Evolutionary conservation across 2,888 invertebrate genomes (phyloP), one percentile per base, ranked within the genome.

Genomic region (Syritta pipiens): DNA sequence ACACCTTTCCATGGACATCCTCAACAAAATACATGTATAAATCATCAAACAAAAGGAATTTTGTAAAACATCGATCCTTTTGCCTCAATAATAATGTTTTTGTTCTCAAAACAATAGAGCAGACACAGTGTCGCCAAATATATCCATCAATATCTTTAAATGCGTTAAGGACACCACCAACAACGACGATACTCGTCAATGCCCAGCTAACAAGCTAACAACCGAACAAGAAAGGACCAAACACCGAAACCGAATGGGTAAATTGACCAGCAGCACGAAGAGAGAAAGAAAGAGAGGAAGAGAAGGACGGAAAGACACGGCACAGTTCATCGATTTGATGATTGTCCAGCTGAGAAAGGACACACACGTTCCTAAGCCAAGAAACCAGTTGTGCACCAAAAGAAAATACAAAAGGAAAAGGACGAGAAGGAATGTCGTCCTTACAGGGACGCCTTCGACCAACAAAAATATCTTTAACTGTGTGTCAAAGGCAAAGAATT

Each of bases 111-210:
- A 83, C 83, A 83, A 83, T 82, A 75, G 83, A 63, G 28, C 81
- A 83, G 83, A 83, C 83, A 82, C 68, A 71, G 71, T 83, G 83
- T 83, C 83, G 83, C 83, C 83, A 83, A 83, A 83, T 83, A 81
- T 81, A 82, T 79, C 82, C 81, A 82, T 82, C 81, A 81, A 76
- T 72, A 81, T 82, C 75, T 59, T 77, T 74, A 74, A 81, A 81
- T 75, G 81, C 68, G 55, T 30, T 74, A 55, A 74, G 62, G 60
- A 74, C 79, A 79, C 79, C 77, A 79, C 77, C 77, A 79, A 77
- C 71, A 77, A 77, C 60, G 71, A 37, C 37, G 17, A 37, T 14
- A 7, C 4, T 48, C 30, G 17, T 24, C 55, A 63, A 59, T 49
- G 19, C 30, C n/a, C n/a, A 17, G 44, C 53, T 60, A 69, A 62